These are phyloP conservation scores for Sceloporus tristichus DNA, from an alignment of 2,113 vertebrate species.

Conservation along the genomic window DNA sequence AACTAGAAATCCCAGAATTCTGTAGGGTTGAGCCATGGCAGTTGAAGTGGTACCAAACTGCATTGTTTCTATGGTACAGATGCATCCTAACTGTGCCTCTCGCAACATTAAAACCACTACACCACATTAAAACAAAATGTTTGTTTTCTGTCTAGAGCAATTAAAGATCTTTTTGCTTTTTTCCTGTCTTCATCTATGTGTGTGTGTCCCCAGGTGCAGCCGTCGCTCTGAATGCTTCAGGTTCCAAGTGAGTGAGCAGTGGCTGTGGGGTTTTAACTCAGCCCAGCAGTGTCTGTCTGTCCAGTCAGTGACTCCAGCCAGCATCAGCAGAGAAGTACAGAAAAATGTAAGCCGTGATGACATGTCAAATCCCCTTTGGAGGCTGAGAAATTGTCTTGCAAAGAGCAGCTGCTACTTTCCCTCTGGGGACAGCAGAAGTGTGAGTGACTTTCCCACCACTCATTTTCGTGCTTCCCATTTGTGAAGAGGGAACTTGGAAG, in stretches of 20 bases:
- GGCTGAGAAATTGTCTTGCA: not conserved
- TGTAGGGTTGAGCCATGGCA: too few relatives aligned
- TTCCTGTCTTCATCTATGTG: not conserved
- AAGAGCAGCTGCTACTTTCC: not conserved
- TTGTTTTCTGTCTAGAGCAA: not conserved
- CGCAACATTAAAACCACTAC: too few relatives aligned
- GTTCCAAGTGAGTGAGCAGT: conserved; percentile 82
- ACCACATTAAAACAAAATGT: too few relatives aligned
- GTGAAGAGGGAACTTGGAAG: not conserved
- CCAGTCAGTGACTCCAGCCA: conserved; percentile 86
- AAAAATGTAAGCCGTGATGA: conserved; percentile 78
- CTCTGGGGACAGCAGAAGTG: not conserved
- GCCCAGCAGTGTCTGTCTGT: conserved; percentile 86
- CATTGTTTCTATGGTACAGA: too few relatives aligned
- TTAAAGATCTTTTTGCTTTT: not conserved
- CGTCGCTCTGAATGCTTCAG: conserved; percentile 84
- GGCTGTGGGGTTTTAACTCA: conserved; percentile 96
- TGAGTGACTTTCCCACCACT: not conserved
- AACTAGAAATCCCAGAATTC: too few relatives aligned
- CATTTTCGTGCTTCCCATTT: not conserved
- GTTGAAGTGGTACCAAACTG: too few relatives aligned
- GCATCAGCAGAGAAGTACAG: conserved; percentile 91
- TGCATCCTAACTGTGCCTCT: too few relatives aligned
- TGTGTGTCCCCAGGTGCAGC: conserved; percentile 81
- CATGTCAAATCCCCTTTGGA: not conserved